Evolutionary conservation across 2,888 invertebrate genomes (phyloP), one percentile per base, ranked within the genome.

Genomic region (Eutolmus rufibarbis): DNA sequence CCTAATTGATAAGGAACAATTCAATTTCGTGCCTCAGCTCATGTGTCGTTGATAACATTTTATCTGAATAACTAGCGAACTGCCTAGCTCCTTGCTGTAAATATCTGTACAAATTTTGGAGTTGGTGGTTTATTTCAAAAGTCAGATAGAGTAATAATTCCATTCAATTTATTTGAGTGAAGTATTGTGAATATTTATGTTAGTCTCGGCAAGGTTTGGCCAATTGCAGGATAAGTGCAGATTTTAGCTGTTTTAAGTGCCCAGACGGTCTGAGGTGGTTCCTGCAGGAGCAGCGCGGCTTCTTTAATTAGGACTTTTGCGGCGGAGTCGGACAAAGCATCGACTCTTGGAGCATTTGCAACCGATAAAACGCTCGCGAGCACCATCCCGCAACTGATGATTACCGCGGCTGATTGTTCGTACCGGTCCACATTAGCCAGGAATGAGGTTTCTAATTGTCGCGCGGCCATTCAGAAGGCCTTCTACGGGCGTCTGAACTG

Each of bases 361-460:
- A 51, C 16, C 79, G 79, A 79, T 78, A 78, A 40, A 78, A 40
- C 34, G 37, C 78, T 28, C 2, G 16, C 37, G 23, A 57, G 14
- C 46, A 16, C 81, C 16, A 19, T 40, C 37, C n/a, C 40, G 51
- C 66, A 66, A 84, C 82, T 23, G 82, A 28, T 84, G 66, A 84
- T 84, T 57, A 66, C 57, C 23, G 28, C 37, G 43, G 34, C 37
- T 66, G 23, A 51, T 37, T 56, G 81, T 46, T 66, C 19, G n/a
- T 28, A 74, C 85, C 85, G 57, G 85, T 85, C 85, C 85, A 85
- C 85, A 85, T 85, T 85, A 85, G 85, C 43, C 43, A 85, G 85
- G 85, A 85, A 85, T 85, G 85, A 85, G 57, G 85, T 85, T 85
- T 74, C 85, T 85, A 85, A 85, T 85, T 85, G 85, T 85, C 85